Evolutionary conservation across 2,113 vertebrate species (phyloP).

Genomic region (Oophaga pumilio): DNA sequence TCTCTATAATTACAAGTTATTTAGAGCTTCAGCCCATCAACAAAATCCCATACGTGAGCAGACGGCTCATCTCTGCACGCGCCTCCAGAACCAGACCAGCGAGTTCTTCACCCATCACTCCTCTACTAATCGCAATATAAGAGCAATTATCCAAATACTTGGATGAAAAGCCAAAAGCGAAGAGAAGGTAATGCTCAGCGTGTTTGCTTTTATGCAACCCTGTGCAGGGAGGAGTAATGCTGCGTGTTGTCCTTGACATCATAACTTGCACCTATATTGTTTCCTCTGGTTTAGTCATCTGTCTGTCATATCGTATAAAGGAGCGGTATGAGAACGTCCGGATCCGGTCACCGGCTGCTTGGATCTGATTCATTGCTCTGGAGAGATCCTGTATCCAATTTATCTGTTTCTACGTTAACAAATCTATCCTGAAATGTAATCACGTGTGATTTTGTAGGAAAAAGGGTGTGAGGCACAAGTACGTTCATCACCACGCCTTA

Average conservation of each 20-base stretch:
- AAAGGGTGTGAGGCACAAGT: constrained; percentile 26
- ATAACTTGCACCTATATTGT: neutral
- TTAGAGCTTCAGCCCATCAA: neutral
- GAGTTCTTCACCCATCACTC: constrained; percentile 36
- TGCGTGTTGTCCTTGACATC: neutral
- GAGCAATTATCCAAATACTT: constrained; percentile 21
- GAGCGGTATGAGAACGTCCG: constrained; percentile 24
- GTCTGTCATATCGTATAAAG: constrained; percentile 46
- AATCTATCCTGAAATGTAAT: constrained; percentile 16
- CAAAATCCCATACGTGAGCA: constrained; percentile 12
- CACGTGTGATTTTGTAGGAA: neutral
- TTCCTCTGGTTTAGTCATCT: constrained; percentile 41
- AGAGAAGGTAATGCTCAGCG: neutral
- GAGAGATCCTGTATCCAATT: constrained; percentile 16
- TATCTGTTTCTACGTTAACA: neutral
- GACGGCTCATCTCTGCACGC: neutral
- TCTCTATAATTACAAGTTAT: neutral
- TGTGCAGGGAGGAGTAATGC: neutral
- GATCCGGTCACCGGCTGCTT: constrained; percentile 12
- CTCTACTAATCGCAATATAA: constrained; percentile 14
- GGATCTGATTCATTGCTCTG: constrained; percentile 24
- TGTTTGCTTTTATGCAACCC: constrained; percentile 5
- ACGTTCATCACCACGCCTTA: neutral
- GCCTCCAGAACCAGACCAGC: constrained; percentile 32
- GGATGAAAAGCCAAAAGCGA: constrained; percentile 4